Evolutionary conservation across 2,888 invertebrate species (phyloP), one percentile per base, ranked within the genome.

Genomic region (Lobophora halterata): DNA sequence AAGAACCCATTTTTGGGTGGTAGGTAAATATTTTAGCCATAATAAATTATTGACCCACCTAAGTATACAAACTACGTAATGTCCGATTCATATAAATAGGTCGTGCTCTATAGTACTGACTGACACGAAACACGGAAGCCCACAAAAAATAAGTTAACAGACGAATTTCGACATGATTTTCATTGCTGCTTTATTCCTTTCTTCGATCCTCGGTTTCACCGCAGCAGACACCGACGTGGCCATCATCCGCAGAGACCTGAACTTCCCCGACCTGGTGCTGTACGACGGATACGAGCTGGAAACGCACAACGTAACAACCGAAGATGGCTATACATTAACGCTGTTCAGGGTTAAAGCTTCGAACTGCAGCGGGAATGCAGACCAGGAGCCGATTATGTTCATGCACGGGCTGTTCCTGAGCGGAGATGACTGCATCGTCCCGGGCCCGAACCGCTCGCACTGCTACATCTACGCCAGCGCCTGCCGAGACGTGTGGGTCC

Each of bases 401-500:
- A 8, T 26, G 9, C 13, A 26, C 8, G 13, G 14, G 3, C 26
- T 26, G 9, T 14, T 13, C 10, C 10, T 21, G 21, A 9, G 9
- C 5, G 2, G 21, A 3, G 21, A 21, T 5, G 5, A 1, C n/a
- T 1, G 21, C 21, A 21, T 21, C 9, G 1, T 21, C 9, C 9
- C 9, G 10, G 21, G 21, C 21, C 4, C 9, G 9, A 10, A 21
- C 9, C 9, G 19, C 4, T 11, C 2, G 13, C 29, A 30, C 8
- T 20, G 20, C 6, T 30, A 30, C 20, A 9, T 12, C 8, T 30
- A 20, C 13, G 1, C 3, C 8, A 19, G 11, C 7, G 1, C 5
- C 8, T 55, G 61, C 35, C 49, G 48, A 16, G 61, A 61, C 13
- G 54, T 61, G 0, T 61, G 58, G 58, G 38, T 49, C 1, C 48